Base-by-base conservation (phyloP, 1,140 invertebrate genomes). In the Pomacea maculata region DNA sequence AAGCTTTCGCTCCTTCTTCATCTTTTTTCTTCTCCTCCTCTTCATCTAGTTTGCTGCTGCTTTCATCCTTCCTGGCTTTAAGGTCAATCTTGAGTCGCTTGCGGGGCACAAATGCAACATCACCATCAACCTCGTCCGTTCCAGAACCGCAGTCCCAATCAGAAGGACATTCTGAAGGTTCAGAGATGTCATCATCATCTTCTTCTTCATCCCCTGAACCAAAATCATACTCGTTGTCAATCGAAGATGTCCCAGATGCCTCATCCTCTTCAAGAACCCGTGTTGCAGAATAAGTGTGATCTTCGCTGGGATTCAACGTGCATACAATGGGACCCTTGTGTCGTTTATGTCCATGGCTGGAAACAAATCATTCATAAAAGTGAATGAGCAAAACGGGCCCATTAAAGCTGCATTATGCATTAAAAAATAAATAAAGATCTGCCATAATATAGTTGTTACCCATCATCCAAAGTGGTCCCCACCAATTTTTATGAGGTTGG, bases 1-100 rank as follows among this genome's bases (percentile, higher is more conserved):
- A 89, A 0, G 95, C 95, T 85, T 96, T 95, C 0, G 95, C 95
- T 80, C 95, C 95, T 89, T 96, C 95, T 25, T 94, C 95, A 75
- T 95, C 95, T 84, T 94, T 94, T 75, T 95, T 93, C 87, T 95
- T 83, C 65, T 89, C 95, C 83, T 95, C 95, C 12, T 94, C 92
- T 82, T 95, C 94, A 78, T 85, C 80, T n/a, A 75, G 75, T 57
- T 80, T 81, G 61, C 14, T 21, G 45, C 19, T 67, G 15, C 54
- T 45, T 14, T 71, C 65, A 34, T 71, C 61, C 45, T 45, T 77
- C 25, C 78, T 78, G 19, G 74, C 54, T 17, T 65, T 78, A 64
- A 78, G 61, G 29, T 83, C 78, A 21, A 80, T 65, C 54, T 78
- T 80, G 29, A 77, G 63, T 64, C 80, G 64, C 57, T 81, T 84